Base-by-base conservation (phyloP, 2,113 vertebrate genomes). In the Pogona vitticeps region DNA sequence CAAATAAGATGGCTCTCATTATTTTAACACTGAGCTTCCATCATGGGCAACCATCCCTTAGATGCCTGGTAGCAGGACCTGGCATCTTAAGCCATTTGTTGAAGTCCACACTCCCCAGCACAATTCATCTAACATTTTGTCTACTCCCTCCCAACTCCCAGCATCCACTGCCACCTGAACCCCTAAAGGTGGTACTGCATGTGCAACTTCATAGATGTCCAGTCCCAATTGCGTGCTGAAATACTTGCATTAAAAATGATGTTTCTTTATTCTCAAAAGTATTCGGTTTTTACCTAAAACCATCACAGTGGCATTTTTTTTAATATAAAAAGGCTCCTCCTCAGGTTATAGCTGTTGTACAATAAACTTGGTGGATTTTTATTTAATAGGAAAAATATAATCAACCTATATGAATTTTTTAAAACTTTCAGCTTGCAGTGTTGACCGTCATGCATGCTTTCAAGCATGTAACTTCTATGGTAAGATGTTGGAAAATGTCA, bases 401-500 rank as follows among this genome's bases (percentile, higher is more conserved):
- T 88, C 82, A 88, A 82, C 83, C 89, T 92, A 92, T 91, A 95
- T 85, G 91, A 91, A 89, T 85, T 76, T 92, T 81, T 92, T 90
- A 89, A 92, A 95, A 90, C 56, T 90, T 23, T 93, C 61, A 71
- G 67, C 89, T 91, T 94, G 92, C 90, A 92, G 90, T 81, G 93
- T 87, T 61, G 90, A 87, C 94, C 94, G 59, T 18, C 90, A 94
- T 72, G 23, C 79, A 83, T 93, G 78, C 84, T 76, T 76, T 85
- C 87, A 65, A 33, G 77, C 10, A 70, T 15, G 5, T 23, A 63
- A 58, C 5, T 65, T 40, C 52, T 31, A 12, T 8, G 31, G 61
- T 36, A 40, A 67, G 14, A n/a, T 6, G 70, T 13, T 79, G 23
- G 85, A 40, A 79, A 75, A 86, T 31, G 58, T 33, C 38, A 63